Base-by-base conservation (phyloP, 2,888 invertebrate genomes). In the Trachelus troglodyta region DNA sequence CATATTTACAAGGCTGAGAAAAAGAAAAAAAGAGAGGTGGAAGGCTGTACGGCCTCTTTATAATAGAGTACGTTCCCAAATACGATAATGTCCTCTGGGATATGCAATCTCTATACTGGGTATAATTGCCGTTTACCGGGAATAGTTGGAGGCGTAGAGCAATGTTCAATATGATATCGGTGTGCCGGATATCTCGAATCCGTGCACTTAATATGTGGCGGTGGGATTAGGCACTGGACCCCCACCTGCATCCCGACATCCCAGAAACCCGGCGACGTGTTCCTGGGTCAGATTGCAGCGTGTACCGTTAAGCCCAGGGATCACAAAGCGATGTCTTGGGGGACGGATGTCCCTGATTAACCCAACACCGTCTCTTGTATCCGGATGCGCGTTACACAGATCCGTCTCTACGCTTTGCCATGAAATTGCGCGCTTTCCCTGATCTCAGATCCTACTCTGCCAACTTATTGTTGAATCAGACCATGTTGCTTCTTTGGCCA, bases 311-410 rank as follows among this genome's bases (percentile, higher is more conserved):
- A 89, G 86, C 87, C 87, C 83, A 74, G 84, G 87, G 88, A 89
- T 90, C 89, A 86, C 89, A 87, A 86, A 86, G 86, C 88, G 83
- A 88, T 87, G 89, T 90, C 90, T 89, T 89, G 85, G 84, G 86
- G 86, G 87, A 87, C 87, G 85, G 88, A 89, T 87, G 89, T 86
- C 86, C 87, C 86, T 89, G 87, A 87, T 87, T 87, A 87, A 87
- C 84, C 84, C 79, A 79, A 82, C 76, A 80, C 73, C 69, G 37
- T 77, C 76, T 37, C 75, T 56, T 74, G 74, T 76, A 74, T 78
- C 80, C 81, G 76, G 71, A 71, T 84, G 85, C 85, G 83, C 77
- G 77, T 79, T 80, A 83, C 78, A 79, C 80, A 76, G 73, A 34
- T 35, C 12, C 30, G 74, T 31, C 31, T 56, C 73, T 33, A 75